Evolutionary conservation across 2,888 invertebrate genomes (phyloP).

Genomic region (Conus canariensis): DNA sequence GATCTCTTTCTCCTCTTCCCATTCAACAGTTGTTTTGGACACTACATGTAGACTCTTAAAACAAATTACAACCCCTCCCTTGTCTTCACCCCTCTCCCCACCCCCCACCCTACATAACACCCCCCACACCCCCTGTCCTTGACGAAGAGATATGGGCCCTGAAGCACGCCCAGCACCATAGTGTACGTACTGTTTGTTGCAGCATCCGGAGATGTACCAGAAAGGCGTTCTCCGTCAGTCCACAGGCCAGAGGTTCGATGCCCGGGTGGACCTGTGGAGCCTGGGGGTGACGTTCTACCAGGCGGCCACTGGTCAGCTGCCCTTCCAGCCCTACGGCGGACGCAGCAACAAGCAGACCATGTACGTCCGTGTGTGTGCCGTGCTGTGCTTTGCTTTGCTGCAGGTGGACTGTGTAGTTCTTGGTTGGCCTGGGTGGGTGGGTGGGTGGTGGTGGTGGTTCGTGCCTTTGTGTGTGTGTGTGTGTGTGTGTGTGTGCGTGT

Average conservation of each 20-base stretch:
- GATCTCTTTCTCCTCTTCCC: no score
- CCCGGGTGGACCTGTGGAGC: constrained; percentile 97
- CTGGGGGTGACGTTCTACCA: constrained; percentile 97
- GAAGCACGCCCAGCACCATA: no score
- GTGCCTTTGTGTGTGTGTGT: neutral
- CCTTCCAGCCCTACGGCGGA: constrained; percentile 96
- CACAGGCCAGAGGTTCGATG: constrained; percentile 92
- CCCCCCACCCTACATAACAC: no score
- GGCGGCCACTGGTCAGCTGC: constrained; percentile 95
- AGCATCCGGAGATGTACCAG: constrained; percentile 97
- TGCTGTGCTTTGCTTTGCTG: no score
- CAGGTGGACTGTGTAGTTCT: no score
- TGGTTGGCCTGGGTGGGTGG: no score
- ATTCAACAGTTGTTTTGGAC: no score
- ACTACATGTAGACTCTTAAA: no score
- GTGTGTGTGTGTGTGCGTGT: constrained; percentile 12
- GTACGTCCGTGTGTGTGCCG: constrained; percentile 80
- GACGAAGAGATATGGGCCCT: no score
- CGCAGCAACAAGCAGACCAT: constrained; percentile 95
- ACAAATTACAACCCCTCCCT: no score
- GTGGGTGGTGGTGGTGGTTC: neutral
- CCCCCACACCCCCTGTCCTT: no score
- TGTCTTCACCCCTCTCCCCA: no score
- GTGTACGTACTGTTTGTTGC: neutral
- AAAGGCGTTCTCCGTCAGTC: constrained; percentile 91